Conservation (phyloP, 1,140 invertebrate genomes). For the Solen grandis region DNA sequence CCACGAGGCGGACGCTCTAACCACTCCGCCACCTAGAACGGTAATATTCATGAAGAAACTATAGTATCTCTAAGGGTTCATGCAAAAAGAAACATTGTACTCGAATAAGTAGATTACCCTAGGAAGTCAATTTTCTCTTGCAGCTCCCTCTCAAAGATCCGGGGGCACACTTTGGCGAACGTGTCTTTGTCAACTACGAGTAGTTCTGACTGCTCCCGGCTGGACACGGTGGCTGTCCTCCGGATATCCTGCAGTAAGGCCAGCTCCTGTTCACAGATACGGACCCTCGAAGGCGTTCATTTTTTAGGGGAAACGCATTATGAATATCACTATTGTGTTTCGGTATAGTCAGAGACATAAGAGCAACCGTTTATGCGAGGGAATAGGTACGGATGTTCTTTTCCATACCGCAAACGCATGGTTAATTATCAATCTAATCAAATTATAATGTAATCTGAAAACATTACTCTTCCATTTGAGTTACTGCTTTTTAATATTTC, state of each 20-base stretch:
- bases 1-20: too few relatives aligned
- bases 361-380: too few relatives aligned
- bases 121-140: constrained; percentile 72
- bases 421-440: too few relatives aligned
- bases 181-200: constrained; percentile 74
- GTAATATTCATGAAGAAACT: neutral
- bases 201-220: constrained; percentile 73
- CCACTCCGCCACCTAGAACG: neutral
- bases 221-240: constrained; percentile 70
- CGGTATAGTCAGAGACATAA: too few relatives aligned
- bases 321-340: too few relatives aligned
- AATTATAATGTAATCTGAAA: too few relatives aligned
- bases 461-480: too few relatives aligned
- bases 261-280: constrained; percentile 65
- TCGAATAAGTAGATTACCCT: constrained; percentile 48
- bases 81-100: neutral
- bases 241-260: constrained; percentile 71
- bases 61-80: neutral
- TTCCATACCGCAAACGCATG: too few relatives aligned
- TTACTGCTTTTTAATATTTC: too few relatives aligned
- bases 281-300: too few relatives aligned
- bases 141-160: constrained; percentile 75
- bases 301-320: too few relatives aligned
- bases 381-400: too few relatives aligned
- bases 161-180: constrained; percentile 73